These are phyloP conservation scores for Orthosia cruda DNA, from an alignment of 2,888 invertebrate genomes.

Conservation along the genomic window DNA sequence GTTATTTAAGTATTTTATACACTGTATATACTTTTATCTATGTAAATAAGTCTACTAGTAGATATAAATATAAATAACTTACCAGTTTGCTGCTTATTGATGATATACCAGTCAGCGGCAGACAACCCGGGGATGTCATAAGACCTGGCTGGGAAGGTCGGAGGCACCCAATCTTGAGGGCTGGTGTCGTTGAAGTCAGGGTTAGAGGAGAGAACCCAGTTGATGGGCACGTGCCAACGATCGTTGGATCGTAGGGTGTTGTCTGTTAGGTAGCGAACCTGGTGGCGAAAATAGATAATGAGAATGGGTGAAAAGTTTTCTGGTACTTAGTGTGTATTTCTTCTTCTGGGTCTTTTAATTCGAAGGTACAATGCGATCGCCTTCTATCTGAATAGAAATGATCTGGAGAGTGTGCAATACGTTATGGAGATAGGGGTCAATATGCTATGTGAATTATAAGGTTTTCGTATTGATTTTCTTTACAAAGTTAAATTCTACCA, in stretches of 20 bases:
- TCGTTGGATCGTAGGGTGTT: conserved; percentile 73
- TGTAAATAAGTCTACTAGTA: too few relatives aligned
- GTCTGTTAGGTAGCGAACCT: conserved; percentile 87
- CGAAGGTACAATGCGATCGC: too few relatives aligned
- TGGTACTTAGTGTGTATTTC: not conserved
- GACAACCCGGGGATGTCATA: conserved; percentile 78
- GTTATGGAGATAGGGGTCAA: too few relatives aligned
- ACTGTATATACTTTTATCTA: too few relatives aligned
- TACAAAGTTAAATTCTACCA: too few relatives aligned
- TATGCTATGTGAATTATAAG: too few relatives aligned
- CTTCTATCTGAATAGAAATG: too few relatives aligned
- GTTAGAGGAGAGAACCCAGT: conserved; percentile 87
- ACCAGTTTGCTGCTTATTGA: conserved; percentile 93
- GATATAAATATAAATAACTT: too few relatives aligned
- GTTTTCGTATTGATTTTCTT: too few relatives aligned
- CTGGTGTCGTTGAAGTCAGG: conserved; percentile 88
- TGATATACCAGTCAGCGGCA: conserved; percentile 91
- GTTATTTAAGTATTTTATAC: too few relatives aligned
- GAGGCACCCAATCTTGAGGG: conserved; percentile 88
- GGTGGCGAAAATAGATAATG: not conserved
- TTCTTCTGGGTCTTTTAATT: not conserved
- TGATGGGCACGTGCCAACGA: conserved; percentile 91
- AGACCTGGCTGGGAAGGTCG: conserved; percentile 72
- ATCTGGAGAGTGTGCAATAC: too few relatives aligned
- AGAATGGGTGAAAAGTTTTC: not conserved